Evolutionary conservation across 1,140 invertebrate species (phyloP).

Genomic region (Delia radicum): DNA sequence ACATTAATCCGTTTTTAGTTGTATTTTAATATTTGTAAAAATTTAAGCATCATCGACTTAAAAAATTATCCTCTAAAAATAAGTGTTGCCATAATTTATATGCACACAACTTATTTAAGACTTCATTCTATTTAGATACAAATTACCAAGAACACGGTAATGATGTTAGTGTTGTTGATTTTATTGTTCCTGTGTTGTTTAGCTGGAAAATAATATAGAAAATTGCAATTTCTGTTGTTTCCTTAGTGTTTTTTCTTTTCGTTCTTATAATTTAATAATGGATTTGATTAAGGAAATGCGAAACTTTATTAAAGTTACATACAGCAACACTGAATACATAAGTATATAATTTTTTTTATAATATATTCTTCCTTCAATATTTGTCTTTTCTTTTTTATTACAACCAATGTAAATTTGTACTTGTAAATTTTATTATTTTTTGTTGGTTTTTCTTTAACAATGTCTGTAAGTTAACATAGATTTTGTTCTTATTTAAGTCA

Average conservation of each 20-base stretch:
- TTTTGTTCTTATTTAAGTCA: neutral
- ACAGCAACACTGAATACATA: neutral
- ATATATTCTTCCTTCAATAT: neutral
- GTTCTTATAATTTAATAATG: neutral
- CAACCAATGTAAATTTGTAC: neutral
- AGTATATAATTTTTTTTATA: neutral
- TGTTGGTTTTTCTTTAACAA: neutral
- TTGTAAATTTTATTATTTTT: neutral
- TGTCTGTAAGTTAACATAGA: neutral
- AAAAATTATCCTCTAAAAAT: no score
- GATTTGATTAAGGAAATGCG: constrained; percentile 4
- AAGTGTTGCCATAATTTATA: no score
- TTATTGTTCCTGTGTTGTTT: neutral
- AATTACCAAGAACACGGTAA: neutral
- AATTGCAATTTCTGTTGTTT: neutral
- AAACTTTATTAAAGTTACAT: neutral
- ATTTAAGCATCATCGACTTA: no score
- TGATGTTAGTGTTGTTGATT: neutral
- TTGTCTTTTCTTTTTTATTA: neutral
- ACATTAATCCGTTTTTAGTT: no score
- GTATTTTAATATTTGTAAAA: no score
- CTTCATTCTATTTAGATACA: neutral
- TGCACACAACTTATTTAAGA: neutral
- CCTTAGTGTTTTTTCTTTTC: no score
- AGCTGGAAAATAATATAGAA: neutral